phyloP scores from a whole-genome alignment of 2,888 invertebrate species.

The Toxonevra muliebris region DNA sequence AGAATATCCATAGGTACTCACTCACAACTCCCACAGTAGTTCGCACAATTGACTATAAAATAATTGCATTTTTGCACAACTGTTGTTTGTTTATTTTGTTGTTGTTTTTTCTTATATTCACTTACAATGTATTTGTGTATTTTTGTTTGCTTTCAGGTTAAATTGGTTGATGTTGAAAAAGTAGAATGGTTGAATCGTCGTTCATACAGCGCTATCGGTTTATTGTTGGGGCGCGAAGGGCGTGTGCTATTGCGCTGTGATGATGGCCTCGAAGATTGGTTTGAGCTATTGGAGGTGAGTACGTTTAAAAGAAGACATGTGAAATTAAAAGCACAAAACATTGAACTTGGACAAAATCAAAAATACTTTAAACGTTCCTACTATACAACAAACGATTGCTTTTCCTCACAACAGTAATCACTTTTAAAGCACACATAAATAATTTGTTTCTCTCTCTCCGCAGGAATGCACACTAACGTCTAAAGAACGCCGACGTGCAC shows the following conservation, averaged over 20 bases:
- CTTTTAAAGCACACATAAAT: not conserved
- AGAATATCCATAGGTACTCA: no score
- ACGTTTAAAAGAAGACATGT: not conserved
- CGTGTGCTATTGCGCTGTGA: slow-evolving; percentile 63
- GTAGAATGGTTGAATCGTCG: slow-evolving; percentile 75
- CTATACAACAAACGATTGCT: no score
- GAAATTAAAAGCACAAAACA: not conserved
- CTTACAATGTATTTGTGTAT: not conserved
- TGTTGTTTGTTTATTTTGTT: no score
- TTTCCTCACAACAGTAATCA: not conserved
- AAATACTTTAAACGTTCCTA: not conserved
- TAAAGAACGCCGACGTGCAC: slow-evolving; percentile 71
- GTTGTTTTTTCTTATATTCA: no score
- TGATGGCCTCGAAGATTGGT: slow-evolving; percentile 73
- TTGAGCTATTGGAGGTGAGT: slow-evolving; percentile 70
- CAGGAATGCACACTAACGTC: slow-evolving; percentile 72
- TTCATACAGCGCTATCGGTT: slow-evolving; percentile 71
- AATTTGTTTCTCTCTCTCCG: slow-evolving; percentile 7
- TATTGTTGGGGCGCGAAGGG: slow-evolving; percentile 68
- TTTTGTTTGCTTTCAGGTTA: slow-evolving; percentile 63
- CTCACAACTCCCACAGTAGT: no score
- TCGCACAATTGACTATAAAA: no score
- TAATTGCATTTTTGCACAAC: no score
- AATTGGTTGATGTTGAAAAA: slow-evolving; percentile 72
- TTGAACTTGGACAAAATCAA: no score